Evolutionary conservation across 2,888 invertebrate genomes (phyloP), one percentile per base, ranked within the genome.

Genomic region (Bombylius major): DNA sequence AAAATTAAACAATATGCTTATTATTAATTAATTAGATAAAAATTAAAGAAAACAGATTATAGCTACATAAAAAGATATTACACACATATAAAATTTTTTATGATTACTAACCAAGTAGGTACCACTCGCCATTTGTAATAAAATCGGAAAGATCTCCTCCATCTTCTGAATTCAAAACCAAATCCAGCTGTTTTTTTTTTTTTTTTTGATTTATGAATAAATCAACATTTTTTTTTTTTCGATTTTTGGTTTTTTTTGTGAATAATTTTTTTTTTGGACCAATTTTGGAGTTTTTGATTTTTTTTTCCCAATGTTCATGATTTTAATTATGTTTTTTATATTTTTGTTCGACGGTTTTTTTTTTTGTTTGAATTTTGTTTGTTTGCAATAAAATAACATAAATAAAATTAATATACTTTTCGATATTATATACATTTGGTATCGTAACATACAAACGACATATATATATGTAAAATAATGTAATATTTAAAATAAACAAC

Each of bases 121-220:
- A 93, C 97, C 98, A 99, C 80, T 99, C 99, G 69, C 98, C 99
- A 75, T 98, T 99, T 68, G 91, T 89, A 75, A 98, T 96, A 82
- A 97, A 99, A 79, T 91, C 93, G 67, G 92, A 88, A 68, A 92
- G 83, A 79, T 98, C 98, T 65, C 97, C 97, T 65, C 93, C 94
- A 66, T 84, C 84, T 72, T 90, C 88, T 70, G 90, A 90, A 78
- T 96, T 92, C 75, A 97, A 86, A 77, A 89, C 84, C 78, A 99
- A 86, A 82, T 98, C 94, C 80, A 99, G 83, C 88, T 93, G 83
- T 76, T 62, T 53, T 60, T 36, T 36, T 36, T 36, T 36, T 36
- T 60, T 54, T 58, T 59, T 62, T 53, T 60, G 65, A 62, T 61
- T 57, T 64, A 59, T 59, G 59, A 57, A 58, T 50, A 58, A 53